These are phyloP conservation scores for Glossophaga mutica DNA, from an alignment of 2,797 vertebrate species.

Conservation along the genomic window DNA sequence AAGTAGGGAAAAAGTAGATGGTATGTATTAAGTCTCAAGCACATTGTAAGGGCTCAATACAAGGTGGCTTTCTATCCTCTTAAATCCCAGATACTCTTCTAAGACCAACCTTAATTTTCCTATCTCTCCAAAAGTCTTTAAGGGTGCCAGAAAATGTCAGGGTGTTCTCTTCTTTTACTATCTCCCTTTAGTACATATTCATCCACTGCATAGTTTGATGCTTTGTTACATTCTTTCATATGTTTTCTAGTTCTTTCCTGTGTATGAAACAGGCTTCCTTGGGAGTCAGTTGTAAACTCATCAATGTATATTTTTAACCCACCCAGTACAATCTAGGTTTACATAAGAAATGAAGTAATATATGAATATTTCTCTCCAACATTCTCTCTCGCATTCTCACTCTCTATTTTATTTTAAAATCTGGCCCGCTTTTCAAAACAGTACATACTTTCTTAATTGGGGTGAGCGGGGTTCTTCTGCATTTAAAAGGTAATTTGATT, in stretches of 20 bases:
- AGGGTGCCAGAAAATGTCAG: not conserved
- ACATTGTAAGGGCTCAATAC: not conserved
- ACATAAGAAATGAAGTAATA: not conserved
- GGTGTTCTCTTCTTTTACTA: not conserved
- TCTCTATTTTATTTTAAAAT: not conserved
- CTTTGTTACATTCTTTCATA: not conserved
- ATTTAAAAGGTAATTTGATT: slow-evolving; percentile 42
- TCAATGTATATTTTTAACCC: not conserved
- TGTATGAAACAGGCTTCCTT: not conserved
- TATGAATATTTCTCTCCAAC: not conserved
- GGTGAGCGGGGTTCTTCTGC: not conserved
- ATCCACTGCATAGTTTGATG: not conserved
- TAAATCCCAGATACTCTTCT: slow-evolving; percentile 3
- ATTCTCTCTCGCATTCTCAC: not conserved
- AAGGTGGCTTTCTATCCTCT: not conserved
- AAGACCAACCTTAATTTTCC: not conserved
- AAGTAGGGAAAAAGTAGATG: not conserved
- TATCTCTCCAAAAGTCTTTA: not conserved
- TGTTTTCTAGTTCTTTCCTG: not conserved
- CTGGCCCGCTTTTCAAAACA: slow-evolving; percentile 20
- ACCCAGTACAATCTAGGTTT: not conserved
- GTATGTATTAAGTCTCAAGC: not conserved
- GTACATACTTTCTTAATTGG: slow-evolving; percentile 14
- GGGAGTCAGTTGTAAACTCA: not conserved
- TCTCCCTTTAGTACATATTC: not conserved